A percentile compares a stretch with the other conserved stretches of the same genome.
phyloP scores from a whole-genome alignment of 64 coral and sea anemone species.

The Stylophora pistillata region DNA sequence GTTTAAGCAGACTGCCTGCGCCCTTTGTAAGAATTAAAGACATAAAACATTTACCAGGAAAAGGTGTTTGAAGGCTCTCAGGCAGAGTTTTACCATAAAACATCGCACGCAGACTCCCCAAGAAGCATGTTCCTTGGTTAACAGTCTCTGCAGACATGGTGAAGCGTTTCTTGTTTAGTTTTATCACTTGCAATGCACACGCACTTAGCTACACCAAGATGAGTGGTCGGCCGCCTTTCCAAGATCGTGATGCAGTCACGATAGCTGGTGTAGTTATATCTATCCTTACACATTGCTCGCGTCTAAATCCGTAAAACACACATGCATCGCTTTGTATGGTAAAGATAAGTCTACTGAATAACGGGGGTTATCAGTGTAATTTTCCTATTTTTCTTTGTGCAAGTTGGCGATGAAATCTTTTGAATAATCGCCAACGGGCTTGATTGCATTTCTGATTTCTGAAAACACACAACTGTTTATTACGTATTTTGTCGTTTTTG shows the following conservation, averaged over 20 bases:
- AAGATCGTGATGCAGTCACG: background rate
- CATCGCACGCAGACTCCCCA: conserved; percentile 81
- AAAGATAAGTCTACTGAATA: conserved; percentile 86
- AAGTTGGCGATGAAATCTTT: conserved; percentile 92
- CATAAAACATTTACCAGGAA: conserved; percentile 67
- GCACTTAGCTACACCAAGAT: background rate
- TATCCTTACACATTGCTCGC: conserved; percentile 70
- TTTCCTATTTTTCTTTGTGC: conserved; percentile 82
- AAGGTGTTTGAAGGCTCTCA: background rate
- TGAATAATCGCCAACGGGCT: conserved; percentile 81
- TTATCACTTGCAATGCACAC: background rate
- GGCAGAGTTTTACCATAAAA: conserved; percentile 12
- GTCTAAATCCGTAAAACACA: conserved; percentile 88
- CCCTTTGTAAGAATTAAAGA: conserved; percentile 18
- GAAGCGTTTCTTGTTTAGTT: background rate
- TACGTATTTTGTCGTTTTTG: conserved; percentile 55
- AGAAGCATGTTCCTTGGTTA: conserved; percentile 51
- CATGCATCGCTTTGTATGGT: conserved; percentile 70
- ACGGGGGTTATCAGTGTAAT: conserved; percentile 88
- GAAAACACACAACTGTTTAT: conserved; percentile 93
- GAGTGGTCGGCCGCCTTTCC: background rate
- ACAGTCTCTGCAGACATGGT: conserved; percentile 30
- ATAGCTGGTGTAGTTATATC: conserved; percentile 61
- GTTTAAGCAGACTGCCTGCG: background rate
- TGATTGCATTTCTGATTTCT: conserved; percentile 79